Percentiles rank a stretch among this genome's conserved stretches.
These are phyloP conservation scores for Gymnobelideus leadbeateri DNA, from an alignment of 2,113 vertebrate genomes.

Conservation along the genomic window DNA sequence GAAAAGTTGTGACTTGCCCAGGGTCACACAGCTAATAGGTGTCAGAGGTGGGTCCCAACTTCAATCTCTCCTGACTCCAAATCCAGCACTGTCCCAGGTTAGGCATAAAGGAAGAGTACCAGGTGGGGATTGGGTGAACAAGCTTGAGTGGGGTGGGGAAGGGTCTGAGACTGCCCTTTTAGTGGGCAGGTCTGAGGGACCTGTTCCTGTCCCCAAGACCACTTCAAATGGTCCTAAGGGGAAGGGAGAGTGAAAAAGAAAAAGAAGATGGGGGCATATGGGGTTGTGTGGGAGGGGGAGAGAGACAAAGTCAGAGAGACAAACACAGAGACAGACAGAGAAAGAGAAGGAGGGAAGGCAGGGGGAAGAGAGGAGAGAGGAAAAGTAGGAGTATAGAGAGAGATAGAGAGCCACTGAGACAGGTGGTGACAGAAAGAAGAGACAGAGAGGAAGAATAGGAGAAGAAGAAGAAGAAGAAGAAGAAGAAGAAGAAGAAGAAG, in stretches of 20 bases:
- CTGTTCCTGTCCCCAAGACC: fast-evolving
- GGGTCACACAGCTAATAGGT: background rate
- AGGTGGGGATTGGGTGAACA: background rate
- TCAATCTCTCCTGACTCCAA: background rate
- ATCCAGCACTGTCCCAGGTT: background rate
- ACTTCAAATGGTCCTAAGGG: background rate
- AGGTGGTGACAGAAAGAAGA: background rate
- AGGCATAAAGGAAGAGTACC: background rate
- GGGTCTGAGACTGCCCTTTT: background rate
- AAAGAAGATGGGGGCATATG: background rate
- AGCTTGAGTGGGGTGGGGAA: background rate
- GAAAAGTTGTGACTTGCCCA: background rate
- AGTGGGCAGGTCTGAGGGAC: background rate
- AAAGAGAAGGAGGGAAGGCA: no score
- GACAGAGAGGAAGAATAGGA: background rate
- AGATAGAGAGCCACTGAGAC: no score
- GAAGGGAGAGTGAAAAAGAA: background rate
- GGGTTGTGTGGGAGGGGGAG: no score
- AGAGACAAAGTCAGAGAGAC: no score
- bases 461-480: no score
- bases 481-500: no score
- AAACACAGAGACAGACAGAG: no score
- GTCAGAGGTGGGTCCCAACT: background rate
- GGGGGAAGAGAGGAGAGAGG: no score
- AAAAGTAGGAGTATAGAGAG: no score